Percentiles rank a stretch among this genome's conserved stretches.
These are phyloP conservation scores for Sarcoramphus papa DNA, from an alignment of 2,797 vertebrate species.

Conservation along the genomic window DNA sequence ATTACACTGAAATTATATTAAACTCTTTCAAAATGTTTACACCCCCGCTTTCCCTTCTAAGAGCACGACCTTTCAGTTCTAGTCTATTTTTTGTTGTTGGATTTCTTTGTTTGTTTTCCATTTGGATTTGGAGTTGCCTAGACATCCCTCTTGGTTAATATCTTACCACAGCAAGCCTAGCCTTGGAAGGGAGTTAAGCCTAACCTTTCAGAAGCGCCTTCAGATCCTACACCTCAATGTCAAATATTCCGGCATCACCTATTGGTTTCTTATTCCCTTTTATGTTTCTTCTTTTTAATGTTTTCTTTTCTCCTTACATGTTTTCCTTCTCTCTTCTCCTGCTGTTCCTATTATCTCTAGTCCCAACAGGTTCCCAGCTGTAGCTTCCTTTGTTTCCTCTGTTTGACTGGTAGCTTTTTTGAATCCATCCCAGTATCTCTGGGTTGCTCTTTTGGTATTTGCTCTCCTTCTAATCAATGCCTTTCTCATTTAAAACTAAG, in stretches of 20 bases:
- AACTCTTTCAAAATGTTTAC: not conserved
- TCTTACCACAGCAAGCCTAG: constrained; percentile 19
- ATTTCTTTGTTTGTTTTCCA: not conserved
- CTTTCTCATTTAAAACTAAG: constrained; percentile 54
- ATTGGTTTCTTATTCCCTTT: constrained; percentile 59
- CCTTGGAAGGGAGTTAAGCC: constrained; percentile 5
- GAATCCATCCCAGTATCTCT: constrained; percentile 19
- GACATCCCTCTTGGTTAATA: constrained; percentile 34
- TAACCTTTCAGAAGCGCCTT: constrained; percentile 55
- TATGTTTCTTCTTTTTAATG: constrained; percentile 55
- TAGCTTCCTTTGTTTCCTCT: constrained; percentile 62
- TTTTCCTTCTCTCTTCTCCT: constrained; percentile 55
- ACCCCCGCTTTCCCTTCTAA: not conserved
- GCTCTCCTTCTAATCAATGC: constrained; percentile 53
- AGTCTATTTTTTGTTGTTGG: not conserved
- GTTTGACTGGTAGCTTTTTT: constrained; percentile 52
- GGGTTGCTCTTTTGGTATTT: constrained; percentile 36
- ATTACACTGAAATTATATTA: not conserved
- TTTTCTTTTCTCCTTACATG: not conserved
- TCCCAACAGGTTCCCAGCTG: constrained; percentile 59
- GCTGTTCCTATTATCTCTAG: constrained; percentile 63
- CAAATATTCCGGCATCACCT: constrained; percentile 56
- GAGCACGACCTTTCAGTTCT: not conserved
- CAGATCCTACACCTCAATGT: constrained; percentile 38
- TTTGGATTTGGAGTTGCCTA: not conserved